Base-by-base conservation (phyloP, 2,888 invertebrate genomes). In the Microchrysa polita region DNA sequence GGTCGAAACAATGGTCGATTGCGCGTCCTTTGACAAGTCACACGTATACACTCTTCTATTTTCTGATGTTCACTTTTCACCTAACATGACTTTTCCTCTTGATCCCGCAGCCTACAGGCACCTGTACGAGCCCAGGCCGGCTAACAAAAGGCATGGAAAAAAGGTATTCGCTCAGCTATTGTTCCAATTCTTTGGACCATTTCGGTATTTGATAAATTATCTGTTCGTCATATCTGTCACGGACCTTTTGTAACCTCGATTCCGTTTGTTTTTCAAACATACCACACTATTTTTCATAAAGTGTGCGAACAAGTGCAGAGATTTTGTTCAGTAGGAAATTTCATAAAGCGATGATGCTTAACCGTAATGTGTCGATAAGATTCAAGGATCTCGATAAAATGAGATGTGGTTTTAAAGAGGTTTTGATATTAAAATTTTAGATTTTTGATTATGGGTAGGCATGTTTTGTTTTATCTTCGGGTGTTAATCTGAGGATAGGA, bases 141-240 rank as follows among this genome's bases (percentile, higher is more conserved):
- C 59, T 63, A 75, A 75, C 73, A 75, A 73, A 75, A 71, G 75
- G 71, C 67, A n/a, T n/a, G n/a, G 27, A 34, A 34, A 71, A 52
- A 69, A 75, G 73, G 73, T 75, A 75, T 48, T 5, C 27, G 73
- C 71, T 63, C 71, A 7, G 23, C 75, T 71, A 75, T 75, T 75
- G 75, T 75, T 75, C 73, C 75, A 75, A 63, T 71, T 75, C 73
- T 73, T 65, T 63, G 71, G 65, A 73, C 73, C 73, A 73, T 75
- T 75, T 71, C 71, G 65, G 65, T 69, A 72, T 73, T 74, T 75
- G 75, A 74, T 75, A 74, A 75, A 74, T 74, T 74, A 72, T 72
- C 71, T 72, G 48, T 57, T 72, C 53, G 57, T 55, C 75, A 74
- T 75, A 75, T 75, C 69, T 69, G 69, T 69, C 69, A 69, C 55